Base-by-base conservation (phyloP, 2,888 invertebrate species). In the Papilio demoleus region DNA sequence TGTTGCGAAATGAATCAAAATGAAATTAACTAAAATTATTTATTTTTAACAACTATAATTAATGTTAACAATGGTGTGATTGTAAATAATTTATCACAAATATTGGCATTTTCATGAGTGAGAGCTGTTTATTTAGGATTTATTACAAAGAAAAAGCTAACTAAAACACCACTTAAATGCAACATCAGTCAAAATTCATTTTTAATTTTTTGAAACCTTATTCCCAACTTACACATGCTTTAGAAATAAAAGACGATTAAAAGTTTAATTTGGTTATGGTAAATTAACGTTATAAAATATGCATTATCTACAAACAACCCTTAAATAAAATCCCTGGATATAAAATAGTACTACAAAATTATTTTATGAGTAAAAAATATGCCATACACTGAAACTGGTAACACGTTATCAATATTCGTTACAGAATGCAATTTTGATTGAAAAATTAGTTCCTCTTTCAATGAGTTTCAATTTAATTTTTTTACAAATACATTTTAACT, bases 131-230 rank as follows among this genome's bases (percentile, higher is more conserved):
- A 27, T 27, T 27, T 53, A 14, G 53, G 27, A 27, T 53, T n/a
- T 2, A 53, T 27, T 50, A 12, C 24, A 50, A 1, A 14, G n/a
- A n/a, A n/a, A n/a, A n/a, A n/a, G n/a, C n/a, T n/a, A 27, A 53
- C 24, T 27, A 50, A 6, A 17, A 27, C 4, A 27, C 14, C 24
- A 24, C 24, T 53, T 53, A 53, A 53, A 53, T 53, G 53, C 53
- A 53, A 53, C 14, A 53, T 53, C 50, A 50, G 50, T 50, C 50
- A 24, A 24, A 27, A 50, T 24, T 22, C 22, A 14, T 50, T 47
- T 4, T 22, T 2, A 19, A 17, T 45, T 45, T 17, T 19, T 11
- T 12, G 12, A 24, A 14, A 6, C 22, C 12, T 24, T 14, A 50
- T 50, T 14, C 24, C 27, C 27, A 47, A 3, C 22, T 19, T 22